These are phyloP conservation scores for Mesorhabditis sp. DNA, from an alignment of 2,888 invertebrate genomes.

Conservation along the genomic window DNA sequence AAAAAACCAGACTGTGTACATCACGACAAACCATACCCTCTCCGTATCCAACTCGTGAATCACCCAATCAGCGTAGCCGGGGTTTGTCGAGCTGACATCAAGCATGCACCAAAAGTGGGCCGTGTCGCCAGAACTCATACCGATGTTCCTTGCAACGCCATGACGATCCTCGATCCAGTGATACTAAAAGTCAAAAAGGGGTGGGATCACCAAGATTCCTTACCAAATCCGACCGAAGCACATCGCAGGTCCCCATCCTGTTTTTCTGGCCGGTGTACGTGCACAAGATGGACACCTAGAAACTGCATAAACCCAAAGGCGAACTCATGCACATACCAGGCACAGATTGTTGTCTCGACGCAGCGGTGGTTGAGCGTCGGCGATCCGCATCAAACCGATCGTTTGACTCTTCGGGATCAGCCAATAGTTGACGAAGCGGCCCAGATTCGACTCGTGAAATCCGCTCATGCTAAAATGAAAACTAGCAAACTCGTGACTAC, in stretches of 20 bases:
- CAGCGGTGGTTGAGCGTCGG: neutral
- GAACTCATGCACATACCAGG: neutral
- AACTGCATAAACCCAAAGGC: neutral
- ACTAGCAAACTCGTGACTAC: neutral
- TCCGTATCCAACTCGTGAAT: too few species aligned
- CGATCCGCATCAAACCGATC: neutral
- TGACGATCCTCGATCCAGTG: constrained; percentile 2
- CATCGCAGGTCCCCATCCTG: neutral
- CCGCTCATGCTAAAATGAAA: neutral
- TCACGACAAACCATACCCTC: too few species aligned
- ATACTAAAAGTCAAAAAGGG: neutral
- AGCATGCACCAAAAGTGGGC: neutral
- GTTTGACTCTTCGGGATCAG: constrained; percentile 1
- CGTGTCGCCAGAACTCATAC: neutral
- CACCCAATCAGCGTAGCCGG: neutral
- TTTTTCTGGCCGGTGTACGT: neutral
- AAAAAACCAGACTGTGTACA: too few species aligned
- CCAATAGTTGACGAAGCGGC: constrained; percentile 4
- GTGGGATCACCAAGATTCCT: neutral
- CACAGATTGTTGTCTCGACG: neutral
- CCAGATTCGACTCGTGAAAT: neutral
- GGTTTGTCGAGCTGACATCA: neutral
- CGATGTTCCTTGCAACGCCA: neutral
- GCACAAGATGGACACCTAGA: neutral
- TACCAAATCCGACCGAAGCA: neutral